Conservation (phyloP, 2,797 vertebrate species). For the Acipenser ruthenus region DNA sequence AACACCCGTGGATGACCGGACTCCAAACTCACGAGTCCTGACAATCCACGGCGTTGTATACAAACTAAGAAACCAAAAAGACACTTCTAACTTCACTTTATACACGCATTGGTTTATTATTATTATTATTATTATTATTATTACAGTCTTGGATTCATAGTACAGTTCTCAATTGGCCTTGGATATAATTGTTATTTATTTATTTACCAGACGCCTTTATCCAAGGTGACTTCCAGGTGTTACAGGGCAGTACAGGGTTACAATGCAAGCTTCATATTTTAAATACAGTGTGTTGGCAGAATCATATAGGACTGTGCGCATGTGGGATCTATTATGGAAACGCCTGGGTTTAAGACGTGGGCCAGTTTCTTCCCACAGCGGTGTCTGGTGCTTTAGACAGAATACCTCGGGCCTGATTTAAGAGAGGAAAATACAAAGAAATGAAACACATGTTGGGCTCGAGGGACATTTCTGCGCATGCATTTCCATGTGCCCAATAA, state of each 20-base stretch:
- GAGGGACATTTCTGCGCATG: neutral
- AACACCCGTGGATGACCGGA: constrained; percentile 41
- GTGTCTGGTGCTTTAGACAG: constrained; percentile 7
- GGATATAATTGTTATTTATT: constrained; percentile 38
- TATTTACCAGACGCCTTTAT: constrained; percentile 39
- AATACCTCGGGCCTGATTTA: constrained; percentile 13
- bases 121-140: neutral
- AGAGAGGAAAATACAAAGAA: constrained; percentile 6
- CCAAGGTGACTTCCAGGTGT: no score
- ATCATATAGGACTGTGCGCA: constrained; percentile 28
- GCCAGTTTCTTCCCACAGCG: constrained; percentile 40
- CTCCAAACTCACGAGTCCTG: constrained; percentile 13
- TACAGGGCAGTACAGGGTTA: no score
- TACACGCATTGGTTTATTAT: constrained; percentile 30
- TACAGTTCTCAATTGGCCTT: constrained; percentile 34
- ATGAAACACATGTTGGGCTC: neutral
- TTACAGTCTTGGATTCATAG: neutral
- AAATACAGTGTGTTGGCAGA: no score
- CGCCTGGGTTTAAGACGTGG: constrained; percentile 49
- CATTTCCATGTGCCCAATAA: neutral
- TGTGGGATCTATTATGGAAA: constrained; percentile 66
- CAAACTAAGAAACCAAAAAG: constrained; percentile 33
- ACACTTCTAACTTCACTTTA: constrained; percentile 45
- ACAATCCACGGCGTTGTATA: constrained; percentile 30
- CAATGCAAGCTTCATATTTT: no score